Evolutionary conservation across 64 coral and sea anemone genomes (phyloP).

Genomic region (Montipora capricornis): DNA sequence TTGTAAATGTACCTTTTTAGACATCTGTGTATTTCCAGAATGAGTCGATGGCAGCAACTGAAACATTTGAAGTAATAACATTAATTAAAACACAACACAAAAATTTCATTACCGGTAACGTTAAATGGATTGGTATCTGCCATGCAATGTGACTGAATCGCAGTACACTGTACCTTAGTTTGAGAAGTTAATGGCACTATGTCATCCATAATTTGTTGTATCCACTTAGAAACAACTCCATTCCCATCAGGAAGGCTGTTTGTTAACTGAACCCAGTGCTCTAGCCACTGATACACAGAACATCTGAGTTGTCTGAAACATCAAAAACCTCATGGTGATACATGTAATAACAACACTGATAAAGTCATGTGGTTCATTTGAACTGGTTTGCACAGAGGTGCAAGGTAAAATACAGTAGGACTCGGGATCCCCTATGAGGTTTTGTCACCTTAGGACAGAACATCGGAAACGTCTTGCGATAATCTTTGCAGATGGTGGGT

Average conservation of each 20-base stretch:
- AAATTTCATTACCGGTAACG: background rate
- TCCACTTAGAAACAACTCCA: constrained; percentile 39
- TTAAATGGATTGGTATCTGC: too few species aligned
- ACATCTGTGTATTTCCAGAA: constrained; percentile 14
- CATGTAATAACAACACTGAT: too few species aligned
- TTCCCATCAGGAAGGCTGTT: constrained; percentile 59
- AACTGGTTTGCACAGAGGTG: too few species aligned
- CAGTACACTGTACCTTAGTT: constrained; percentile 59
- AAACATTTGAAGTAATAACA: background rate
- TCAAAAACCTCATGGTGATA: background rate
- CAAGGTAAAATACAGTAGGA: too few species aligned
- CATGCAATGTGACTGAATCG: too few species aligned
- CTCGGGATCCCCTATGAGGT: too few species aligned
- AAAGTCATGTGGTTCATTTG: background rate
- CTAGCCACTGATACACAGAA: constrained; percentile 68
- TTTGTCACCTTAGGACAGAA: too few species aligned
- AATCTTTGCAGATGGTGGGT: too few species aligned
- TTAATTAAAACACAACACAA: background rate
- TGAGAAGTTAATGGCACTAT: constrained; percentile 52
- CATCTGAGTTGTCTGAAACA: constrained; percentile 30
- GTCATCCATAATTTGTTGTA: constrained; percentile 67
- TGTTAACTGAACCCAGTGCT: constrained; percentile 66
- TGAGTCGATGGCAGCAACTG: background rate
- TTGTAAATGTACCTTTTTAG: constrained; percentile 28
- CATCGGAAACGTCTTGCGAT: too few species aligned